Conservation (phyloP, 2,888 invertebrate genomes). For the Drosophila parthenogenetica region DNA sequence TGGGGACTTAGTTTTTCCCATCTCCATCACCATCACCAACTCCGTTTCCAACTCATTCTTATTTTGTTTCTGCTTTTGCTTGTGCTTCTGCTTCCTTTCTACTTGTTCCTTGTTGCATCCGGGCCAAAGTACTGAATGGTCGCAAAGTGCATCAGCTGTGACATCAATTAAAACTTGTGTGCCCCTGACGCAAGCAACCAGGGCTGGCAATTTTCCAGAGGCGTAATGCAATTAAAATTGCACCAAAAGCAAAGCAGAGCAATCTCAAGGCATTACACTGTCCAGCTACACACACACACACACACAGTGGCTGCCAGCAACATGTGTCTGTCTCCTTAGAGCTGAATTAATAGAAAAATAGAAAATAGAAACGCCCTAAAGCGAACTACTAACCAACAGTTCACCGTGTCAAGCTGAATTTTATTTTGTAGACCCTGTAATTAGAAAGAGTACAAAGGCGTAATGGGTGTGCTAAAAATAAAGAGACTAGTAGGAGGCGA, state of each 20-base stretch:
- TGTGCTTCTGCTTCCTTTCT: slow-evolving; percentile 4
- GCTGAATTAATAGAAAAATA: slow-evolving; percentile 42
- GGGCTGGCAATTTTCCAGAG: slow-evolving; percentile 58
- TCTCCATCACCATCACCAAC: no score
- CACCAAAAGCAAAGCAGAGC: slow-evolving; percentile 53
- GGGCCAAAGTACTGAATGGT: slow-evolving; percentile 24
- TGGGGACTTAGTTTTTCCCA: slow-evolving; percentile 9
- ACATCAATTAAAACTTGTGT: slow-evolving; percentile 73
- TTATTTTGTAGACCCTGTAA: slow-evolving; percentile 8
- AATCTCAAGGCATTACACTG: slow-evolving; percentile 38
- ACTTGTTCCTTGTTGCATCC: slow-evolving; percentile 20
- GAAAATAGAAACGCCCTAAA: slow-evolving; percentile 5
- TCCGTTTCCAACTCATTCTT: neutral
- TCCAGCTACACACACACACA: slow-evolving; percentile 5
- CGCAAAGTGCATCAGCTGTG: slow-evolving; percentile 67
- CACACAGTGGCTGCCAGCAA: slow-evolving; percentile 16
- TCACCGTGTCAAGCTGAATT: slow-evolving; percentile 1
- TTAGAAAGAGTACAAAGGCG: no score
- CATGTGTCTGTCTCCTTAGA: slow-evolving; percentile 5
- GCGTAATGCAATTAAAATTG: slow-evolving; percentile 72
- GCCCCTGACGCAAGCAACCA: slow-evolving; percentile 32
- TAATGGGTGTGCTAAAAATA: no score
- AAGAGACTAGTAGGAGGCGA: no score
- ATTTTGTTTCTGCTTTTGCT: neutral
- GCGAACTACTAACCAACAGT: neutral